Evolutionary conservation across 2,888 invertebrate species (phyloP).

Genomic region (Xestia rhomboidea): DNA sequence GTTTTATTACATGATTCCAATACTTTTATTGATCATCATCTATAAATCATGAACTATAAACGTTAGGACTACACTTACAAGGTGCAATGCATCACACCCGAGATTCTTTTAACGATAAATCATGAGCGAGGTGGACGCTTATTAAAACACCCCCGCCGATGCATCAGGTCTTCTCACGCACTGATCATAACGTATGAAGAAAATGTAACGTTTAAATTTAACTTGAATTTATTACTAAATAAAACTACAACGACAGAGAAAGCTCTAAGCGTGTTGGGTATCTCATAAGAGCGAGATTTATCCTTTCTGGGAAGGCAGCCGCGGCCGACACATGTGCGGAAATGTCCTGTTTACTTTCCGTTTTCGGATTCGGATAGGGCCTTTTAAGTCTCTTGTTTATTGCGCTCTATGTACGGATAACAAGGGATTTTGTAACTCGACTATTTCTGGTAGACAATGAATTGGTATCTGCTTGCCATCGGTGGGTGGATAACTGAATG

Average conservation of each 20-base stretch:
- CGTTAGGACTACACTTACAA: slow-evolving; percentile 74
- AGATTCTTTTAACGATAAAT: slow-evolving; percentile 80
- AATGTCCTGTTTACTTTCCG: slow-evolving; percentile 84
- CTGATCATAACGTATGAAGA: slow-evolving; percentile 63
- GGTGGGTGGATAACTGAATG: slow-evolving; percentile 72
- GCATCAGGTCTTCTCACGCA: slow-evolving; percentile 58
- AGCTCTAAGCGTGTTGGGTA: slow-evolving; percentile 70
- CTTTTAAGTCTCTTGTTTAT: slow-evolving; percentile 83
- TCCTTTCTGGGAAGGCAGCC: slow-evolving; percentile 73
- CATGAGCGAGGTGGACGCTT: slow-evolving; percentile 77
- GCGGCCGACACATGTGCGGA: slow-evolving; percentile 82
- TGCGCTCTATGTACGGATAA: slow-evolving; percentile 78
- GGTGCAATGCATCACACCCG: slow-evolving; percentile 81
- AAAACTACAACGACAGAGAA: slow-evolving; percentile 65
- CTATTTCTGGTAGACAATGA: slow-evolving; percentile 82
- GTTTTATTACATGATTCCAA: slow-evolving; percentile 79
- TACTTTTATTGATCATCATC: slow-evolving; percentile 83
- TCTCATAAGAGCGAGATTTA: slow-evolving; percentile 73
- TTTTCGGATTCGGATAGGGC: slow-evolving; percentile 83
- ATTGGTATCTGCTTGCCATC: slow-evolving; percentile 74
- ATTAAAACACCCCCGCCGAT: slow-evolving; percentile 77
- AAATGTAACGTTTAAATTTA: slow-evolving; percentile 63
- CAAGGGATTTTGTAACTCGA: slow-evolving; percentile 82
- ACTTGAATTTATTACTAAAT: slow-evolving; percentile 62
- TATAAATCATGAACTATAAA: slow-evolving; percentile 82